Percentiles rank a stretch among this genome's conserved stretches.
These are phyloP conservation scores for Calameuta pallipes DNA, from an alignment of 2,888 invertebrate species.

Conservation along the genomic window DNA sequence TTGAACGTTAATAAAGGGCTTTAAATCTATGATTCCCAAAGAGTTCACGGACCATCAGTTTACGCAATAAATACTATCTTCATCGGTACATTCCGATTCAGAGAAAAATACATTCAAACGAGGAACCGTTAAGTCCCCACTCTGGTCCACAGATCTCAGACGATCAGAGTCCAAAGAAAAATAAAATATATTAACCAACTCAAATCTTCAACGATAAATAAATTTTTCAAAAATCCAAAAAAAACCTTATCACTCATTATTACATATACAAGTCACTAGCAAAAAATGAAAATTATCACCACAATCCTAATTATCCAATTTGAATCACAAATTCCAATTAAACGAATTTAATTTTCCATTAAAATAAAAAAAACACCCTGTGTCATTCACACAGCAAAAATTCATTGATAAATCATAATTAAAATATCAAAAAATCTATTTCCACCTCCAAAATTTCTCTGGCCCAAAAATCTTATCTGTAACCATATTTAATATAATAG, in stretches of 20 bases:
- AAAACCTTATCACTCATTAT: too few species aligned
- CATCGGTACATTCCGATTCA: background rate
- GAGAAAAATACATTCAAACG: background rate
- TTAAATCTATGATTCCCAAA: background rate
- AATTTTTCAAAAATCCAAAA: too few species aligned
- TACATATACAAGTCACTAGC: too few species aligned
- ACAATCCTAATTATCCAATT: background rate
- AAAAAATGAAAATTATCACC: background rate
- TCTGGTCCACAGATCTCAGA: too few species aligned
- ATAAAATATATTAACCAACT: too few species aligned
- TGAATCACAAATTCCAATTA: background rate
- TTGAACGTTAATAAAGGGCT: background rate
- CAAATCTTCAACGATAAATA: too few species aligned
- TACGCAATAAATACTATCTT: background rate
- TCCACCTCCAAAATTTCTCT: background rate
- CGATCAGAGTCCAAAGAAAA: too few species aligned
- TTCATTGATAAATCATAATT: background rate
- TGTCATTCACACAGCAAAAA: background rate
- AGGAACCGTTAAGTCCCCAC: too few species aligned
- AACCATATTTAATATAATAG: background rate
- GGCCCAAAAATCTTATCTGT: background rate
- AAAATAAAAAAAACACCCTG: background rate
- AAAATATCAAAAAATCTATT: background rate
- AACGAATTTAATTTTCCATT: background rate
- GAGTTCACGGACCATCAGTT: background rate